Base-by-base conservation (phyloP, 2,113 vertebrate genomes). In the Plectropomus leopardus region DNA sequence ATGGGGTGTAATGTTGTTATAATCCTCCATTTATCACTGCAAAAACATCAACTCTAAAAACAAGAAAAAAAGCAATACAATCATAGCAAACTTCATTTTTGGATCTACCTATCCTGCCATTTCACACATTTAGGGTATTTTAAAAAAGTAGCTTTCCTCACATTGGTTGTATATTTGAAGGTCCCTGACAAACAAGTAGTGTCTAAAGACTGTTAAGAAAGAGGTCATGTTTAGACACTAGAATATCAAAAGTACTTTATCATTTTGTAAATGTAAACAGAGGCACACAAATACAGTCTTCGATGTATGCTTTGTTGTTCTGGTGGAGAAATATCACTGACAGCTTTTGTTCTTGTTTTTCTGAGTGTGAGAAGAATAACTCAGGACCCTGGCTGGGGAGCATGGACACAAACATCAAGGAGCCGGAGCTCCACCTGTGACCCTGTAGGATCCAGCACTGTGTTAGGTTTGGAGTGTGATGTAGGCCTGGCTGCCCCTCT, bases 381-480 rank as follows among this genome's bases (percentile, higher is more conserved):
- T 86, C 79, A 63, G 81, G 85, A 81, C 86, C 77, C 86, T 76
- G 78, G 64, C 86, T 61, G 82, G 54, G 83, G 48, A 86, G 68
- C 69, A 19, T 47, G 79, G 75, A 78, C 63, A 68, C 72, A 90
- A 76, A 88, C 86, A 88, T 86, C 73, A 72, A 77, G 89, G 78
- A 64, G 72, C 79, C 61, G 21, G 61, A 78, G 68, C 72, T 74
- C 89, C 86, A 83, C 83, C 72, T 80, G 90, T 86, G 86, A 91
- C 89, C 89, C 87, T 30, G 76, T 24, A 81, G 88, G 84, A 61
- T 68, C 26, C 55, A 21, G 77, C 74, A 74, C 67, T 32, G 82
- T 26, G 77, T 51, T 71, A 57, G 82, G 78, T 72, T 80, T 70
- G 40, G 79, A 82, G 79, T 82, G 80, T 75, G 80, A 84, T 76